These are phyloP conservation scores for Drosophila paranaensis DNA, from an alignment of 2,888 invertebrate species.

Conservation along the genomic window DNA sequence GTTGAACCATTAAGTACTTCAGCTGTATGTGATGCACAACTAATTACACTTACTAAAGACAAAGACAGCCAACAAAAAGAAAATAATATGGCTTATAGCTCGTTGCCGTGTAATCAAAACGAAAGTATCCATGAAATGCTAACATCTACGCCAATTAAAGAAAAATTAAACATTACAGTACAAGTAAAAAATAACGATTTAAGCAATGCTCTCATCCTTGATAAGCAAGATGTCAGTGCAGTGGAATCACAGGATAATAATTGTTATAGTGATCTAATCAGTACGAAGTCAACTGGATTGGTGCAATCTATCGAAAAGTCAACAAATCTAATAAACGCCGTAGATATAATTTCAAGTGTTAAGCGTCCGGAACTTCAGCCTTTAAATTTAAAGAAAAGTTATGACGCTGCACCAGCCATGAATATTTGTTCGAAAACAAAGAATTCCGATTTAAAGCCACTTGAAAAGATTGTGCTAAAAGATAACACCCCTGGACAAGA, in stretches of 20 bases:
- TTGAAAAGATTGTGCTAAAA: slow-evolving; percentile 82
- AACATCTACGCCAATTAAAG: slow-evolving; percentile 79
- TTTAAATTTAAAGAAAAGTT: slow-evolving; percentile 86
- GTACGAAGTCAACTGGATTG: slow-evolving; percentile 27
- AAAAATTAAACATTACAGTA: background rate
- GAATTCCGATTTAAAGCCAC: slow-evolving; percentile 61
- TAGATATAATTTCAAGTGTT: slow-evolving; percentile 41
- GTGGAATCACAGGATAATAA: slow-evolving; percentile 13
- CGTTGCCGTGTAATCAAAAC: slow-evolving; percentile 17
- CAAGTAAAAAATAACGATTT: slow-evolving; percentile 16
- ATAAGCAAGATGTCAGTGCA: slow-evolving; percentile 39
- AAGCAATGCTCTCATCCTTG: slow-evolving; percentile 55
- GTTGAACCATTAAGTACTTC: slow-evolving; percentile 80
- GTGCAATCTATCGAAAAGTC: slow-evolving; percentile 2
- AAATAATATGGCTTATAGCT: slow-evolving; percentile 2
- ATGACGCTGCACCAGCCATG: slow-evolving; percentile 84
- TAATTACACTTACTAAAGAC: slow-evolving; percentile 48
- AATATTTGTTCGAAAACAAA: slow-evolving; percentile 46
- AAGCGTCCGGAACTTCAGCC: slow-evolving; percentile 84
- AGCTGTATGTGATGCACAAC: slow-evolving; percentile 54
- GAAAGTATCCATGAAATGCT: slow-evolving; percentile 61
- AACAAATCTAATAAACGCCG: slow-evolving; percentile 28
- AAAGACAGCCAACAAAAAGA: slow-evolving; percentile 36
- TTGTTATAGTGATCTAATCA: slow-evolving; percentile 32
- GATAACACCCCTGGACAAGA: slow-evolving; percentile 91